Conservation (phyloP, 1,140 invertebrate species). For the Listronotus bonariensis region DNA sequence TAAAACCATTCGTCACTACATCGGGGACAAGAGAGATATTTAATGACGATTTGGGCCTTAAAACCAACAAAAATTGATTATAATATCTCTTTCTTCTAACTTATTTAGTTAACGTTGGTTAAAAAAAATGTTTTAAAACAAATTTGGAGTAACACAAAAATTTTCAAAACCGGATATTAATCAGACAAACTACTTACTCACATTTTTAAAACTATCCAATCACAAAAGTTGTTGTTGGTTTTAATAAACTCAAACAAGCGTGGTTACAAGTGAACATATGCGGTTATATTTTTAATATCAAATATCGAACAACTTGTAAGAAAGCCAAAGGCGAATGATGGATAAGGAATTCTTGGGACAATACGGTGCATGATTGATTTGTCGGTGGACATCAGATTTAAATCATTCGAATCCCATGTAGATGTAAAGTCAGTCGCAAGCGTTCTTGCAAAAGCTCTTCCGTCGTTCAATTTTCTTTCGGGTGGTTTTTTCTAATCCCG, state of each 20-base stretch:
- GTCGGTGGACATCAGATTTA: slow-evolving; percentile 51
- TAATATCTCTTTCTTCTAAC: too few relatives aligned
- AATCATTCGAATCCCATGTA: slow-evolving; percentile 47
- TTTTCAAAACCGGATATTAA: too few relatives aligned
- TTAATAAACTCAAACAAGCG: slow-evolving; percentile 8
- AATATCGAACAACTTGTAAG: slow-evolving; percentile 22
- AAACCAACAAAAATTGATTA: too few relatives aligned
- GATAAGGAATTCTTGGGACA: slow-evolving; percentile 34
- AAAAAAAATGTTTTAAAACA: too few relatives aligned
- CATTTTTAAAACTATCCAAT: too few relatives aligned
- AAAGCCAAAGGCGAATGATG: slow-evolving; percentile 27
- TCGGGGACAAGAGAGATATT: too few relatives aligned
- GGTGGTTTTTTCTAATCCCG: slow-evolving; percentile 37
- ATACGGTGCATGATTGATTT: slow-evolving; percentile 51
- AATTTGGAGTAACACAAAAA: too few relatives aligned
- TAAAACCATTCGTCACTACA: too few relatives aligned
- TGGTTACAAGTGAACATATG: slow-evolving; percentile 14
- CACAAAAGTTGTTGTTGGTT: slow-evolving; percentile 1
- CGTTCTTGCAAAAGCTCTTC: slow-evolving; percentile 47
- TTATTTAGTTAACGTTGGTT: too few relatives aligned
- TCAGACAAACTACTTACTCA: too few relatives aligned
- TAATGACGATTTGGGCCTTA: too few relatives aligned
- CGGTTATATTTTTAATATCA: slow-evolving; percentile 27
- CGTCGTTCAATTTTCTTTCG: slow-evolving; percentile 49
- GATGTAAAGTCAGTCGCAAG: slow-evolving; percentile 43